Evolutionary conservation across 2,797 vertebrate genomes (phyloP).

Genomic region (Alauda arvensis): DNA sequence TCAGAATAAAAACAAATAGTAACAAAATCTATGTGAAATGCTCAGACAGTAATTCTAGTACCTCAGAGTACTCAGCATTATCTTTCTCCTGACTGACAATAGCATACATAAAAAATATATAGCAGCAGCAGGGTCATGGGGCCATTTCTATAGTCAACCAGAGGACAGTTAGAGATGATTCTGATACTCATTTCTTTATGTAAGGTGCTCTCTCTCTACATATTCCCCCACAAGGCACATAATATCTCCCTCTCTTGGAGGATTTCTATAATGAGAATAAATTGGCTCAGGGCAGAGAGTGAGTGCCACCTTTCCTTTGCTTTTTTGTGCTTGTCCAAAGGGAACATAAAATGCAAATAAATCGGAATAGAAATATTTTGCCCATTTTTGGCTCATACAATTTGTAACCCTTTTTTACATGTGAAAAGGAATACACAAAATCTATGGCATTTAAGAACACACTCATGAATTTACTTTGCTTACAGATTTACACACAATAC

Average conservation of each 20-base stretch:
- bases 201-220: not conserved
- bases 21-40: conserved; percentile 53
- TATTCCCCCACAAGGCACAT: not conserved
- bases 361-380: not conserved
- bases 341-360: not conserved
- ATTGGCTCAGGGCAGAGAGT: not conserved
- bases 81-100: conserved; percentile 22
- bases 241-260: not conserved
- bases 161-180: conserved; percentile 24
- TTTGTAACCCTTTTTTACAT: not conserved
- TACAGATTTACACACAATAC: not conserved
- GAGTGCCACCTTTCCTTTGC: not conserved
- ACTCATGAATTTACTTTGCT: not conserved
- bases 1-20: conserved; percentile 60
- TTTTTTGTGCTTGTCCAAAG: not conserved
- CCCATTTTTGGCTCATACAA: not conserved
- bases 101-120: not conserved
- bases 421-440: not conserved
- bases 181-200: not conserved
- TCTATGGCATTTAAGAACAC: not conserved
- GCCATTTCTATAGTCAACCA: not conserved
- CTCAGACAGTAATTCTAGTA: conserved; percentile 36
- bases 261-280: conserved; percentile 9
- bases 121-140: not conserved
- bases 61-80: conserved; percentile 24